phyloP scores from a whole-genome alignment of 2,113 vertebrate genomes.

The Rostratula benghalensis region DNA sequence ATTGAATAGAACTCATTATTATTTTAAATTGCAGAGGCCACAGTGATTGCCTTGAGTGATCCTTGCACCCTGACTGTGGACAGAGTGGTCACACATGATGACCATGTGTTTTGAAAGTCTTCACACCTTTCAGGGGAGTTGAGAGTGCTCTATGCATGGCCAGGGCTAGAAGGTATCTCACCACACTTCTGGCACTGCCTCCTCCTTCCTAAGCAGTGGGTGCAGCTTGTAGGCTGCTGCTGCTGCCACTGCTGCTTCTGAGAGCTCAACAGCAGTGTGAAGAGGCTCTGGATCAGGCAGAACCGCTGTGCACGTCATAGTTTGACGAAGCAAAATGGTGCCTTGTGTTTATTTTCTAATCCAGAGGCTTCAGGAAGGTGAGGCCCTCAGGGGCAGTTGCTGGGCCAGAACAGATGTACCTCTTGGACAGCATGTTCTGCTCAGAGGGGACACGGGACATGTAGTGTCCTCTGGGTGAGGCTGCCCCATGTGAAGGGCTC shows the following conservation, averaged over 20 bases:
- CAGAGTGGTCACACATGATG: not conserved
- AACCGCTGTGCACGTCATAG: not conserved
- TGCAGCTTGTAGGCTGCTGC: not conserved
- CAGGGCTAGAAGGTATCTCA: not conserved
- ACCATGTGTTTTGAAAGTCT: not conserved
- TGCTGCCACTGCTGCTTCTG: not conserved
- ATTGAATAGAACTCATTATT: not conserved
- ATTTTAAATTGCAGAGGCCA: not conserved
- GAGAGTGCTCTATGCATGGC: accelerated
- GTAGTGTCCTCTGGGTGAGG: not conserved
- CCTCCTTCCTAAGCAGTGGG: not conserved
- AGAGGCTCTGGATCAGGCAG: not conserved
- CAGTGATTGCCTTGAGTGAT: not conserved
- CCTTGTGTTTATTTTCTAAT: not conserved
- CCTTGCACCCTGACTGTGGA: not conserved
- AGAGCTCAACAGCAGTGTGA: not conserved
- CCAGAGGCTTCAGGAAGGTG: not conserved
- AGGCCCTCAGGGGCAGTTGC: not conserved
- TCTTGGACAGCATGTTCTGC: not conserved
- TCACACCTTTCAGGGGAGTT: not conserved
- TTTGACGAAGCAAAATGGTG: not conserved
- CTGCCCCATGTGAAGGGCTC: not conserved
- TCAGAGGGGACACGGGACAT: not conserved
- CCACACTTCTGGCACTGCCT: not conserved
- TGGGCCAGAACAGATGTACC: accelerated